Evolutionary conservation across 1,140 invertebrate genomes (phyloP).

Genomic region (Hermetia illucens): DNA sequence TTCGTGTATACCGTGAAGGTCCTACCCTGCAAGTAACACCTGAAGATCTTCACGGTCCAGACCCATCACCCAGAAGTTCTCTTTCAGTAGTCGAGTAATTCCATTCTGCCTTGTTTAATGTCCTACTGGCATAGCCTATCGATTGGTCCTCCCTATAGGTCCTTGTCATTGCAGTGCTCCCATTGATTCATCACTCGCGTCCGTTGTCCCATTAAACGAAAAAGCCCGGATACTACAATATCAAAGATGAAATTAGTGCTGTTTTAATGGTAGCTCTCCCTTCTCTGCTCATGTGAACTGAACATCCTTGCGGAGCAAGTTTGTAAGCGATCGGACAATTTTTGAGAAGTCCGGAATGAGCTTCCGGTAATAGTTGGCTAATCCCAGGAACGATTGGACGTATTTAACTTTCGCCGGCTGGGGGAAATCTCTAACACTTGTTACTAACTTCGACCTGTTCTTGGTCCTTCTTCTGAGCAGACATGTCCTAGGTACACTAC

Average conservation of each 20-base stretch:
- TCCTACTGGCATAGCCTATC: constrained; percentile 27
- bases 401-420: constrained; percentile 23
- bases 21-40: constrained; percentile 30
- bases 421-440: constrained; percentile 23
- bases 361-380: constrained; percentile 29
- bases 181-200: constrained; percentile 17
- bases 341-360: constrained; percentile 26
- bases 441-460: not conserved
- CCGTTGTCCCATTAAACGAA: constrained; percentile 29
- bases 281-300: constrained; percentile 15
- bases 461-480: too few species aligned
- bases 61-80: constrained; percentile 37
- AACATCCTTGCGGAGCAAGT: constrained; percentile 21
- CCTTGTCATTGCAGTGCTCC: constrained; percentile 24
- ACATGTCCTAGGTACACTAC: too few species aligned
- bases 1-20: constrained; percentile 35
- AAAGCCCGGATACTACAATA: constrained; percentile 25
- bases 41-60: constrained; percentile 31
- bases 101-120: constrained; percentile 25
- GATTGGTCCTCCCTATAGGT: too few species aligned
- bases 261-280: constrained; percentile 15
- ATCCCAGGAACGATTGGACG: constrained; percentile 31
- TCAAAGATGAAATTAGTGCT: too few species aligned
- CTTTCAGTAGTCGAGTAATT: constrained; percentile 30
- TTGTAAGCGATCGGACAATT: constrained; percentile 20